Evolutionary conservation across 1,140 invertebrate species (phyloP).

Genomic region (Zaprionus tsacasi): DNA sequence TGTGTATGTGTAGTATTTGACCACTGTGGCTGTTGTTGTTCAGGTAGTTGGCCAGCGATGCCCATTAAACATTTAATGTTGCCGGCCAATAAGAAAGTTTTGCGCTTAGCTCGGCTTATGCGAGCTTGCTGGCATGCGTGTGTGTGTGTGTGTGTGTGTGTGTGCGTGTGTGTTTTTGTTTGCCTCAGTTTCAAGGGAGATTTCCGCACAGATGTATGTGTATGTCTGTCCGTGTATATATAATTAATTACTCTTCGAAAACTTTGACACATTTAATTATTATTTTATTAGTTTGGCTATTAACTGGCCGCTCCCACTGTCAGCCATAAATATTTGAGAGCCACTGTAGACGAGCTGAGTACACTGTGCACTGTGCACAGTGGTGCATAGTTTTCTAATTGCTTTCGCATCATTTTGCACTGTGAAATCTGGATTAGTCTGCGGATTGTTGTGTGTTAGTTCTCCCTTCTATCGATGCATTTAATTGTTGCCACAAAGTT

Average conservation of each 20-base stretch:
- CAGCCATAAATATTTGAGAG: conserved; percentile 33
- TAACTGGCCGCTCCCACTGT: conserved; percentile 29
- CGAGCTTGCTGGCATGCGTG: conserved; percentile 21
- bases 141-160: not conserved
- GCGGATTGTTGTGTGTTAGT: conserved; percentile 22
- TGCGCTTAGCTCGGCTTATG: conserved; percentile 33
- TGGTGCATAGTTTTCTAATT: conserved; percentile 35
- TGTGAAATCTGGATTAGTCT: conserved; percentile 31
- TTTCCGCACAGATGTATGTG: not conserved
- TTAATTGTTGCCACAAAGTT: conserved; percentile 73
- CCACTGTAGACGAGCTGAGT: not conserved
- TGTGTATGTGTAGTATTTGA: not conserved
- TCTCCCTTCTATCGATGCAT: conserved; percentile 37
- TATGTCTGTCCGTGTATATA: conserved; percentile 52
- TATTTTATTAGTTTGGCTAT: conserved; percentile 72
- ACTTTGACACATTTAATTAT: conserved; percentile 81
- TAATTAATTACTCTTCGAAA: conserved; percentile 76
- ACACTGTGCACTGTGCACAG: conserved; percentile 11
- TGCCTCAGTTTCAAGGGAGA: not conserved
- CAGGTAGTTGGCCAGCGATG: conserved; percentile 59
- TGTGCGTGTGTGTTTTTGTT: conserved; percentile 1
- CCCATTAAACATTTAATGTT: conserved; percentile 63
- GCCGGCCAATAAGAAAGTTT: conserved; percentile 61
- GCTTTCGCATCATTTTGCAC: conserved; percentile 13
- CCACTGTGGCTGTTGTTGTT: conserved; percentile 21